Conservation (phyloP, 2,797 vertebrate genomes). For the Miichthys miiuy region DNA sequence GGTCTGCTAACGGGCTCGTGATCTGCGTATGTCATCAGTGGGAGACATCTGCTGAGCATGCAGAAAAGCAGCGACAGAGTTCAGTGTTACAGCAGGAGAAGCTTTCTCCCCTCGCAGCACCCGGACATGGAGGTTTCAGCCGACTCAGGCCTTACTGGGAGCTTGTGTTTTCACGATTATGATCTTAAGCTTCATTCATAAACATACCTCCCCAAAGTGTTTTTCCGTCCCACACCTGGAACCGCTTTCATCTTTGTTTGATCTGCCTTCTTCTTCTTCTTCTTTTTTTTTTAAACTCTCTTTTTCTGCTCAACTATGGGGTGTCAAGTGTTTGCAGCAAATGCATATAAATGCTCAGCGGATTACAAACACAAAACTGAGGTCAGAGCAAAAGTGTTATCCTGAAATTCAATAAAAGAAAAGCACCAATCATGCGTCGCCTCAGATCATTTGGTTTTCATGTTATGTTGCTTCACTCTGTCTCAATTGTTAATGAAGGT, state of each 20-base stretch:
- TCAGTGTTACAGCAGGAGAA: slow-evolving; percentile 50
- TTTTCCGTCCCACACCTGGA: slow-evolving; percentile 51
- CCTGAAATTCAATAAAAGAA: neutral
- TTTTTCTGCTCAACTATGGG: neutral
- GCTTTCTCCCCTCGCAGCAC: slow-evolving; percentile 25
- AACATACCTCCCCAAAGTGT: slow-evolving; percentile 70
- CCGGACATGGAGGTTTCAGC: slow-evolving; percentile 20
- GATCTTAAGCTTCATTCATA: slow-evolving; percentile 72
- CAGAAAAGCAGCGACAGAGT: slow-evolving; percentile 56
- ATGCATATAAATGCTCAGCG: slow-evolving; percentile 12
- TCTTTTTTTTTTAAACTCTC: neutral
- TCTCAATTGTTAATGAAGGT: neutral
- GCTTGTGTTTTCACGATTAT: slow-evolving; percentile 68
- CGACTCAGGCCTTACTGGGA: slow-evolving; percentile 42
- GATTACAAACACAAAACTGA: neutral
- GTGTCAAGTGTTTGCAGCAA: slow-evolving; percentile 3
- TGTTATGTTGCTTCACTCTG: neutral
- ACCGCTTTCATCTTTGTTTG: slow-evolving; percentile 67
- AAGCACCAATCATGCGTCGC: neutral
- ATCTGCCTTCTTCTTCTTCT: slow-evolving; percentile 19
- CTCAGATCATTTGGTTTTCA: neutral
- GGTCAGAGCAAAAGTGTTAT: neutral
- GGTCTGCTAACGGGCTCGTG: slow-evolving; percentile 9
- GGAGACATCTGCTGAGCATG: slow-evolving; percentile 73
- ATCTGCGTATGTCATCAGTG: slow-evolving; percentile 64